Conservation (phyloP, 2,113 vertebrate species). For the Pica pica region DNA sequence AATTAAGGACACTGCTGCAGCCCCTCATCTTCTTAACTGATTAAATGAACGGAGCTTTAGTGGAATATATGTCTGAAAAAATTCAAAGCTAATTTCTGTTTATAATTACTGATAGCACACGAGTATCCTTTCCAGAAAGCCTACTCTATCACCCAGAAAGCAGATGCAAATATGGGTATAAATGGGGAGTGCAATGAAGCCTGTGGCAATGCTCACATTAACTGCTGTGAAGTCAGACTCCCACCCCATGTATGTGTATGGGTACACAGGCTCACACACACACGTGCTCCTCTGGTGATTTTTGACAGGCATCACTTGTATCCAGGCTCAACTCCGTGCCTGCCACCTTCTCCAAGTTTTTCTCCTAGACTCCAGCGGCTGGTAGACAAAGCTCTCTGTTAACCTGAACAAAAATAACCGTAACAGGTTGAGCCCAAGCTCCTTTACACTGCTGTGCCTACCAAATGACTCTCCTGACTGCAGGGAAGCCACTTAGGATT, state of each 20-base stretch:
- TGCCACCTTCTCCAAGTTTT: neutral
- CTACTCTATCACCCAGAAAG: neutral
- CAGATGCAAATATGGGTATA: constrained; percentile 1
- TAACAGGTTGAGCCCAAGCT: neutral
- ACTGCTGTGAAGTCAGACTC: neutral
- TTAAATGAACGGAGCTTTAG: neutral
- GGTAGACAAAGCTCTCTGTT: neutral
- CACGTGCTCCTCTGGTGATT: neutral
- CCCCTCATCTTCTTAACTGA: neutral
- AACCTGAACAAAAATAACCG: neutral
- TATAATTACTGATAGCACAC: neutral
- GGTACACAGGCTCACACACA: neutral
- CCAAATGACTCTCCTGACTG: neutral
- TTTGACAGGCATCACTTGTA: neutral
- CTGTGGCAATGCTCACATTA: neutral
- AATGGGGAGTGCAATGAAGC: neutral
- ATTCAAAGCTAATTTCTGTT: neutral
- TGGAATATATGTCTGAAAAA: neutral
- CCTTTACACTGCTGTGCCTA: fast-evolving
- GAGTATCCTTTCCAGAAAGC: neutral
- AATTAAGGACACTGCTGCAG: neutral
- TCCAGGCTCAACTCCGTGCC: fast-evolving
- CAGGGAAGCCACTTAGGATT: neutral
- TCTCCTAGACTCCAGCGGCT: neutral
- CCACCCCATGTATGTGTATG: neutral